These are phyloP conservation scores for Phoxinus dragarum DNA, from an alignment of 2,797 vertebrate species.

Conservation along the genomic window DNA sequence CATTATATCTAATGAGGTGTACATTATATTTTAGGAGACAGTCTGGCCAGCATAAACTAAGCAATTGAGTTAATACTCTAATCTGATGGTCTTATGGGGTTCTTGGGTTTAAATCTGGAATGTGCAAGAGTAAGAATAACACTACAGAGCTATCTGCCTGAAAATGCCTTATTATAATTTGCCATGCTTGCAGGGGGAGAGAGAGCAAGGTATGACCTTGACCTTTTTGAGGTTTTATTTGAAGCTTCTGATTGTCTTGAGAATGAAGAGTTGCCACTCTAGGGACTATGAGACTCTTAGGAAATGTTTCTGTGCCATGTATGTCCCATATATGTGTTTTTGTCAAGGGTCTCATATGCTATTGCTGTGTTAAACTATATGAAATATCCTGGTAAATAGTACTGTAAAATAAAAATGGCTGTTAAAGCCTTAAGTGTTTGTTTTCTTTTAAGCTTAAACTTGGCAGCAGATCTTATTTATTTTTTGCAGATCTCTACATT, in stretches of 20 bases:
- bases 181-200: neutral
- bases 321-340: slow-evolving; percentile 27
- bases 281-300: neutral
- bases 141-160: slow-evolving; percentile 5
- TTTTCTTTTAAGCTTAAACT: neutral
- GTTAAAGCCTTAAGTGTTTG: slow-evolving; percentile 11
- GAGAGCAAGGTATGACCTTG: neutral
- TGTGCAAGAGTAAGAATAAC: slow-evolving; percentile 1
- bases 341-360: slow-evolving; percentile 5
- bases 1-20: neutral
- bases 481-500: neutral
- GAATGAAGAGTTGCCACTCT: neutral
- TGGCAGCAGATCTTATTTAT: neutral
- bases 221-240: neutral
- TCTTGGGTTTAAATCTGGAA: slow-evolving; percentile 31
- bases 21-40: neutral
- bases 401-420: slow-evolving; percentile 49
- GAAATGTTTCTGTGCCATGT: neutral
- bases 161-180: neutral
- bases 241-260: neutral
- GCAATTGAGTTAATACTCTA: neutral
- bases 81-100: neutral
- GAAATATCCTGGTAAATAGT: slow-evolving; percentile 19
- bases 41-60: neutral
- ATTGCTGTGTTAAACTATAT: neutral